Evolutionary conservation across 2,797 vertebrate genomes (phyloP).

Genomic region (Crax fasciolata): DNA sequence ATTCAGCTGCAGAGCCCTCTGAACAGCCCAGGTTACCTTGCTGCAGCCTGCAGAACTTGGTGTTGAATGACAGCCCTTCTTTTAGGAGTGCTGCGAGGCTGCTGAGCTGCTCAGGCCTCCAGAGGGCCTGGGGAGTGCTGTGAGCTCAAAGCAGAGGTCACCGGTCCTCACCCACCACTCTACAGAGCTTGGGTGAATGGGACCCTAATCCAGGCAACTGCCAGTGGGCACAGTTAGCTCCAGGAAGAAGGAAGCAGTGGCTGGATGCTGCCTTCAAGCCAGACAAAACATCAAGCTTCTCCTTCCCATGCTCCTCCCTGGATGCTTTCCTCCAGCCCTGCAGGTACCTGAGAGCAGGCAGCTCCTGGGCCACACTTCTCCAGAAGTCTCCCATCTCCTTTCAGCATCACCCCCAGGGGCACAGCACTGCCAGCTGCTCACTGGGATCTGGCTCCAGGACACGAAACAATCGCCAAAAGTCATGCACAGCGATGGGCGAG

Average conservation of each 20-base stretch:
- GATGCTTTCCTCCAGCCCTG: neutral
- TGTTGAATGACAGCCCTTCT: neutral
- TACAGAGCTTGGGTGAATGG: neutral
- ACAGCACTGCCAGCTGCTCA: slow-evolving; percentile 34
- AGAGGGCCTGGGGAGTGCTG: neutral
- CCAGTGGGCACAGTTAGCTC: neutral
- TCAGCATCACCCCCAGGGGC: neutral
- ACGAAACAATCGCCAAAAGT: neutral
- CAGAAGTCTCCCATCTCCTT: neutral
- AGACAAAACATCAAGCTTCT: accelerated
- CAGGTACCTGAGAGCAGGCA: neutral
- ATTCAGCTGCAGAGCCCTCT: neutral
- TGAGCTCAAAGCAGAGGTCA: neutral
- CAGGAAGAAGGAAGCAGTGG: neutral
- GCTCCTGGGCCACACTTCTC: too few relatives aligned
- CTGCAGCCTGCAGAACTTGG: neutral
- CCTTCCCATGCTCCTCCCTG: neutral
- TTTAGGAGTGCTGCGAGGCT: neutral
- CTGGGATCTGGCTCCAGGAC: slow-evolving; percentile 66
- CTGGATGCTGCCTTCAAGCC: slow-evolving; percentile 15
- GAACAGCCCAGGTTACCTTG: neutral
- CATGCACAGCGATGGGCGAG: neutral
- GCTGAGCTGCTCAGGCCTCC: neutral
- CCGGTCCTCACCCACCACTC: neutral
- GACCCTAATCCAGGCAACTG: neutral